Conservation (phyloP, 1,140 invertebrate species). For the Sminthurides bifidus region DNA sequence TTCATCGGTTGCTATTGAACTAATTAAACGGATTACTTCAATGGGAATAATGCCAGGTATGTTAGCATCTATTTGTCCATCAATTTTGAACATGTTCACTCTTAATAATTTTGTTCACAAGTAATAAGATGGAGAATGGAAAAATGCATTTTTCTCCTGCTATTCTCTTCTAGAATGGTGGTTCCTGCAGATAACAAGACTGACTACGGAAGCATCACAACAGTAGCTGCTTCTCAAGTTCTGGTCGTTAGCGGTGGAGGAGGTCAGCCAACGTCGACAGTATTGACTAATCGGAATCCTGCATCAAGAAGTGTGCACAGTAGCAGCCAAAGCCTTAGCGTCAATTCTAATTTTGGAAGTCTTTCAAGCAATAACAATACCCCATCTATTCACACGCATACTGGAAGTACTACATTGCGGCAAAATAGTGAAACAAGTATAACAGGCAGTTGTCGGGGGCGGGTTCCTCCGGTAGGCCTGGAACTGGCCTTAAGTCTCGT, state of each 20-base stretch:
- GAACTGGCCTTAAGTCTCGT: neutral
- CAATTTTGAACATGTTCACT: too few relatives aligned
- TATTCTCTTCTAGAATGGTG: conserved; percentile 27
- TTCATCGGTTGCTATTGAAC: too few relatives aligned
- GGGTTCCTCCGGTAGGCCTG: neutral
- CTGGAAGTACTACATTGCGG: too few relatives aligned
- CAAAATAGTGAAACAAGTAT: too few relatives aligned
- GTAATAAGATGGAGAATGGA: too few relatives aligned
- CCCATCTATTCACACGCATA: too few relatives aligned
- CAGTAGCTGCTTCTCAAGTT: conserved; percentile 19
- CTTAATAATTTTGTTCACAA: too few relatives aligned
- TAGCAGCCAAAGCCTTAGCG: conserved; percentile 13
- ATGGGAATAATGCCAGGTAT: too few relatives aligned
- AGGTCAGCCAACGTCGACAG: conserved; percentile 5
- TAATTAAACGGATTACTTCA: too few relatives aligned
- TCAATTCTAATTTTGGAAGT: neutral
- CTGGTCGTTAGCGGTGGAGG: conserved; percentile 16
- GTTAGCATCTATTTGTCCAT: too few relatives aligned
- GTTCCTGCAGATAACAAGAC: conserved; percentile 29
- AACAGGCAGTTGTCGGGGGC: too few relatives aligned
- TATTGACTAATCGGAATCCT: conserved; percentile 4
- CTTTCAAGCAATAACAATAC: conserved; percentile 10
- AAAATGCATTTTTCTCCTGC: too few relatives aligned
- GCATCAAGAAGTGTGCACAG: conserved; percentile 3
- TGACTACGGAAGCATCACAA: conserved; percentile 27